phyloP scores from a whole-genome alignment of 2,888 invertebrate genomes.

The Spicauda simplicius region DNA sequence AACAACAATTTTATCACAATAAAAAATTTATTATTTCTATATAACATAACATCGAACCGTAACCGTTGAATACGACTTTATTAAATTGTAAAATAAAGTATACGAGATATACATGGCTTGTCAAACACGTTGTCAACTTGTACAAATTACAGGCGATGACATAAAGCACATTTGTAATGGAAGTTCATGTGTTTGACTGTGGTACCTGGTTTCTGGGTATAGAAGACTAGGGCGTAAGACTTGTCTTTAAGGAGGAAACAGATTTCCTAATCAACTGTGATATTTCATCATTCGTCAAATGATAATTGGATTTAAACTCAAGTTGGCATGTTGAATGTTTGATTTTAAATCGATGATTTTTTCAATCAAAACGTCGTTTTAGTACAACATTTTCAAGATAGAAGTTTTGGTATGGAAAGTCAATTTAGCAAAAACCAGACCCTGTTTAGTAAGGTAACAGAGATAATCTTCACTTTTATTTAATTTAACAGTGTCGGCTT shows the following conservation, averaged over 20 bases:
- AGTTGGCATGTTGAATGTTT: no score
- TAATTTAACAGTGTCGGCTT: no score
- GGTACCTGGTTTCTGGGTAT: constrained; percentile 29
- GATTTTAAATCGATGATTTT: no score
- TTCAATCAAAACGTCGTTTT: no score
- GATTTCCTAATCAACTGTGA: no score
- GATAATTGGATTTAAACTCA: no score
- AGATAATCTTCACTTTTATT: no score
- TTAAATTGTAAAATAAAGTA: constrained; percentile 55
- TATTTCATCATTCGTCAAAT: no score
- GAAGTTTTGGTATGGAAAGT: no score
- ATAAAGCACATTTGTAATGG: constrained; percentile 25
- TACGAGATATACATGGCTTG: constrained; percentile 50
- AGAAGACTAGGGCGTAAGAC: constrained; percentile 7
- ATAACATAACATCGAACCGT: constrained; percentile 82
- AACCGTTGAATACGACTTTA: constrained; percentile 73
- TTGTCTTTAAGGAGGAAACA: neutral
- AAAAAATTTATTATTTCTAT: constrained; percentile 81
- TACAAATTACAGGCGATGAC: constrained; percentile 15
- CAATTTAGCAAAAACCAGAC: no score
- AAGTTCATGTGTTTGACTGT: constrained; percentile 26
- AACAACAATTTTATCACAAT: constrained; percentile 70
- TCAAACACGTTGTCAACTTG: constrained; percentile 29
- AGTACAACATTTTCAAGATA: no score
- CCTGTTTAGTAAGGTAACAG: no score